Conservation (phyloP, 2,888 invertebrate genomes). For the Eristalinus sepulchralis region DNA sequence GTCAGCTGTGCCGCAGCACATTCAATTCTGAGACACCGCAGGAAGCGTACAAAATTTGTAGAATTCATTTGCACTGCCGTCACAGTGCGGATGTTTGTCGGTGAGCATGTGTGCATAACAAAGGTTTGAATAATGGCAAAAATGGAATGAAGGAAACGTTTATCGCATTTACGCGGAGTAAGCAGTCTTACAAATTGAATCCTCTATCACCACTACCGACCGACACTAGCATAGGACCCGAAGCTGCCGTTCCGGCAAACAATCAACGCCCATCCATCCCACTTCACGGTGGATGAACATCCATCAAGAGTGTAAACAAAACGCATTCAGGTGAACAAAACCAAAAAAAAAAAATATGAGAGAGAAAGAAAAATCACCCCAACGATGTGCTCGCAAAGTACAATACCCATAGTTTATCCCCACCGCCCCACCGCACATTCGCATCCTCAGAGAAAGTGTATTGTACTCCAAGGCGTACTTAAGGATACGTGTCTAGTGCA, state of each 20-base stretch:
- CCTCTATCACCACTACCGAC: constrained; percentile 42
- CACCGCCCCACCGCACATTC: background rate
- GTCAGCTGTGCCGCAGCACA: background rate
- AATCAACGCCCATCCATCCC: constrained; percentile 45
- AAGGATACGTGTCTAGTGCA: background rate
- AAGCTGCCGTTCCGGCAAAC: constrained; percentile 26
- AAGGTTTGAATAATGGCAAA: background rate
- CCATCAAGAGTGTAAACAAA: constrained; percentile 68
- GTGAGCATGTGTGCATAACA: background rate
- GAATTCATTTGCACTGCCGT: constrained; percentile 25
- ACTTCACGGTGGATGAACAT: constrained; percentile 61
- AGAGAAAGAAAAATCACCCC: constrained; percentile 42
- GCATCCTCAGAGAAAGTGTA: background rate
- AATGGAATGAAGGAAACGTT: constrained; percentile 24
- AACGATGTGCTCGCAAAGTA: constrained; percentile 42
- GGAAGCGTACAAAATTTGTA: background rate
- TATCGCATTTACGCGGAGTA: constrained; percentile 59
- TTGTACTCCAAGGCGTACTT: background rate
- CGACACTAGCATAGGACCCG: background rate
- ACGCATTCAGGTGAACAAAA: constrained; percentile 68
- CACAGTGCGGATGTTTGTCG: background rate
- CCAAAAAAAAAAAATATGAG: constrained; percentile 48
- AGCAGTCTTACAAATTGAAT: constrained; percentile 62
- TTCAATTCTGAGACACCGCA: background rate
- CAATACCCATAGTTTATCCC: constrained; percentile 21